These are phyloP conservation scores for Atopsyche davidsoni DNA, from an alignment of 1,140 invertebrate species.

Conservation along the genomic window DNA sequence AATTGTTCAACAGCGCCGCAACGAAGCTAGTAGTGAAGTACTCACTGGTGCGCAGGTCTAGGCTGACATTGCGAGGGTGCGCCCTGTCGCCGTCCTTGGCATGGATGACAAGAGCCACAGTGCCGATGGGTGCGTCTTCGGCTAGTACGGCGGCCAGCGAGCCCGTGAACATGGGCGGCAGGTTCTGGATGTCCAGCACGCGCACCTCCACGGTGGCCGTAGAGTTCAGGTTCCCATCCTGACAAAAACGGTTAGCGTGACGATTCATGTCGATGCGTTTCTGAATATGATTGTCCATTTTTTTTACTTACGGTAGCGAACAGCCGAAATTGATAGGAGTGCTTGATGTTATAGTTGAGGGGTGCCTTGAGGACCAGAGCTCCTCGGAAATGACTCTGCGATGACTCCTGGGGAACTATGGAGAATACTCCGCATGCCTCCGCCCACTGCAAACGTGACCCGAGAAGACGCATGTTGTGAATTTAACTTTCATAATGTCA, in stretches of 20 bases:
- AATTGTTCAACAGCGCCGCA: no score
- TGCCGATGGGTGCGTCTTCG: slow-evolving; percentile 81
- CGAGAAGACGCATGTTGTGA: neutral
- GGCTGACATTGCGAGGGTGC: slow-evolving; percentile 67
- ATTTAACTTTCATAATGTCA: neutral
- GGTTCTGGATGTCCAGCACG: slow-evolving; percentile 77
- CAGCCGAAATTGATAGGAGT: slow-evolving; percentile 66
- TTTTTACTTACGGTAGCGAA: slow-evolving; percentile 58
- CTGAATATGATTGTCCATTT: neutral
- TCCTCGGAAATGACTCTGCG: slow-evolving; percentile 57
- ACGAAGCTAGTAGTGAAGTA: no score
- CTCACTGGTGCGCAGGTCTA: slow-evolving; percentile 77
- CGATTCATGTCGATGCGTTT: neutral
- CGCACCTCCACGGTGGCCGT: slow-evolving; percentile 68
- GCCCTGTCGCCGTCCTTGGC: slow-evolving; percentile 79
- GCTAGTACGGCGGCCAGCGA: slow-evolving; percentile 72
- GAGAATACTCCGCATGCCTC: slow-evolving; percentile 67
- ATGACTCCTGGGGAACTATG: slow-evolving; percentile 57
- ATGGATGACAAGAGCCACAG: slow-evolving; percentile 68
- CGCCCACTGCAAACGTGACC: slow-evolving; percentile 51
- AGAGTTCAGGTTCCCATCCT: slow-evolving; percentile 74
- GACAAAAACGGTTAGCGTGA: slow-evolving; percentile 22
- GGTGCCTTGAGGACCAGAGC: slow-evolving; percentile 58
- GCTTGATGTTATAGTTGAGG: slow-evolving; percentile 65
- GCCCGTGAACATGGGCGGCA: slow-evolving; percentile 74